Base-by-base conservation (phyloP, 2,888 invertebrate species). In the Dilophus febrilis region DNA sequence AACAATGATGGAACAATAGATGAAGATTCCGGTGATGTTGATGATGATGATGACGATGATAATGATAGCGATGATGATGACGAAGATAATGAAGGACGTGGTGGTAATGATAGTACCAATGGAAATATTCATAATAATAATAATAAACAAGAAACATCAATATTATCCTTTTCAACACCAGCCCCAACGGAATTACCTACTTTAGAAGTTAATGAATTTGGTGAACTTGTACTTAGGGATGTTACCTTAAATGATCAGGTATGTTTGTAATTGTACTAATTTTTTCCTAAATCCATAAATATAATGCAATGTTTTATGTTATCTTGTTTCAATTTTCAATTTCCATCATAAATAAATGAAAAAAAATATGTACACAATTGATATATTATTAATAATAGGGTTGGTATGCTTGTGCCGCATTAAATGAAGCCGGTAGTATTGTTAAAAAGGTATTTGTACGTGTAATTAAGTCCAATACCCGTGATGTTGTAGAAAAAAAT, bases 341-440 rank as follows among this genome's bases (percentile, higher is more conserved):
- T 6, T 22, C 22, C 22, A 4, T 4, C 8, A 22, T 22, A 22
- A 4, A 22, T 22, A 22, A 6, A 6, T 22, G 8, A 6, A 22
- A 6, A 22, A 6, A 22, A 22, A 22, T n/a, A n/a, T 22, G 4
- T 22, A 4, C 22, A 22, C 22, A 22, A 22, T 22, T 6, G 8
- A 22, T 6, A 22, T 22, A 22, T 6, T 22, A 22, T 22, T 6
- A 22, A 22, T 22, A 22, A 22, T 14, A 52, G 52, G 51, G 51
- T 19, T 53, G 51, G 50, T 53, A 51, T 46, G 50, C 50, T 1
- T 53, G 52, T 42, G 49, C 51, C 22, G 52, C 51, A 6, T 44
- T 51, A 11, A 53, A 53, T 38, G 52, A 51, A 45, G 52, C 52
- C 7, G 52, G 52, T 1, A 51, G 51, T 22, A 48, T 48, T 11